Percentiles rank a stretch among this genome's conserved stretches.
Conservation (phyloP, 2,797 vertebrate genomes). For the Gallinago stenura region DNA sequence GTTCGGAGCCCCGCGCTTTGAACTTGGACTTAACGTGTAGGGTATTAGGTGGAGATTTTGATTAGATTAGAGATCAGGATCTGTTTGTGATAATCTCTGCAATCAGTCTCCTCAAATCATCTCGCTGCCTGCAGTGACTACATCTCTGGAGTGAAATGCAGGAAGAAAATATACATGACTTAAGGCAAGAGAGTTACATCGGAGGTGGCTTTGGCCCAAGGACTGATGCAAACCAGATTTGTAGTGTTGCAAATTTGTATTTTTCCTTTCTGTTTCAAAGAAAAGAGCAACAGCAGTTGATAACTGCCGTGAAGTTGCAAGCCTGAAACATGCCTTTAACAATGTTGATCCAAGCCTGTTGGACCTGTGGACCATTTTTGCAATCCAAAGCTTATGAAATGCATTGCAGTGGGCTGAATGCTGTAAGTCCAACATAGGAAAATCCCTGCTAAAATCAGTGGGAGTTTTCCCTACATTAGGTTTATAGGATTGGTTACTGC, state of each 20-base stretch:
- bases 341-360: background rate
- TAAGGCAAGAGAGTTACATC: background rate
- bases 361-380: background rate
- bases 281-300: slow-evolving; percentile 2
- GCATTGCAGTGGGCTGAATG: background rate
- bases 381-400: slow-evolving; percentile 12
- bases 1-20: background rate
- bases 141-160: background rate
- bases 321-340: background rate
- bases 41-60: background rate
- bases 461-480: background rate
- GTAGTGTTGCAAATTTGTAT: slow-evolving; percentile 7
- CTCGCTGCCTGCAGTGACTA: background rate
- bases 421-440: background rate
- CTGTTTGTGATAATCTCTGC: slow-evolving; percentile 23
- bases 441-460: background rate
- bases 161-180: background rate
- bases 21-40: slow-evolving; percentile 11
- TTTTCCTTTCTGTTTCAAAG: slow-evolving; percentile 40
- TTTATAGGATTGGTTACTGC: background rate
- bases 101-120: slow-evolving; percentile 36
- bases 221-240: slow-evolving; percentile 42
- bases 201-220: slow-evolving; percentile 44
- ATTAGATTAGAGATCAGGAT: slow-evolving; percentile 43
- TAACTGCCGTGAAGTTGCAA: background rate